Evolutionary conservation across 2,888 invertebrate genomes (phyloP), one percentile per base, ranked within the genome.

Genomic region (Platyscelio sp.): DNA sequence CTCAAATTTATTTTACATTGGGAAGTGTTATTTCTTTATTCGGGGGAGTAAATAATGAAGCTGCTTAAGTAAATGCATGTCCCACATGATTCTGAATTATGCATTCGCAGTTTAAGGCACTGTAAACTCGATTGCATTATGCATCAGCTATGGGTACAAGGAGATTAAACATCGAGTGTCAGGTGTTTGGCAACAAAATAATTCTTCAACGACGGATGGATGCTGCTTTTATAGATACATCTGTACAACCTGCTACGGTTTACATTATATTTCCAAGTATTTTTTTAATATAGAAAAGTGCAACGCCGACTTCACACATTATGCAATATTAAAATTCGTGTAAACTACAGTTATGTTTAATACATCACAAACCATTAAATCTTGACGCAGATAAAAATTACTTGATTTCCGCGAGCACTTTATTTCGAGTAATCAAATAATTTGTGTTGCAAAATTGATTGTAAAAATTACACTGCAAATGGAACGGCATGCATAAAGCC

Each of bases 61-160:
- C 60, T 76, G 49, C 60, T 49, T 76, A 68, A 76, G 76, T 76
- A 76, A 76, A 76, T 68, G 33, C 67, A 60, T 76, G 76, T 60
- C 60, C 68, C 68, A 68, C 51, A 67, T 65, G 67, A 76, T 58
- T 67, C 27, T 76, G 56, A 76, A 76, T 76, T 61, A 76, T 76
- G 76, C 67, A 76, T 76, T 56, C 46, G 56, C 46, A 58, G 65
- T 76, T 76, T 76, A 65, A 76, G 49, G 67, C 46, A 67, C 46
- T 43, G 58, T 49, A 51, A 65, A 76, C 58, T 58, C 43, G 33
- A 13, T 9, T 67, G 58, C 65, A 76, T 76, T 67, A 76, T 67
- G 76, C 58, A 67, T 56, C 20, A 76, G 33, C 46, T 46, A 76
- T 76, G 67, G 76, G 67, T 76, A 58, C 56, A 46, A 46, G 11